phyloP scores from a whole-genome alignment of 2,888 invertebrate genomes.

The Apoda limacodes region DNA sequence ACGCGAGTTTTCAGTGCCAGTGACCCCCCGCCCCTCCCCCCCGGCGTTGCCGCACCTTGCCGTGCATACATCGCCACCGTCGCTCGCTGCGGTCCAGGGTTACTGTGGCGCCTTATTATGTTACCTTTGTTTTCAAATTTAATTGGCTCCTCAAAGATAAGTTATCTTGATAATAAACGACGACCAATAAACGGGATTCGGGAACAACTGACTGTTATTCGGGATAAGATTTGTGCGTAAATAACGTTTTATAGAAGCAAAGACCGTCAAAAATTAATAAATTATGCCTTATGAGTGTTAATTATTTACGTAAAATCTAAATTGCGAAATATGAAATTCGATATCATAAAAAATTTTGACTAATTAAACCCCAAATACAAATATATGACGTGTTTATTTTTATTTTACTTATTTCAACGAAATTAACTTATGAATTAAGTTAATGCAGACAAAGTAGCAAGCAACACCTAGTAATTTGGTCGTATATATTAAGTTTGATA shows the following conservation, averaged over 20 bases:
- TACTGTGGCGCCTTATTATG: conserved; percentile 65
- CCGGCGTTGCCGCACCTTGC: conserved; percentile 16
- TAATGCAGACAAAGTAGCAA: too few relatives aligned
- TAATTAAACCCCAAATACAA: too few relatives aligned
- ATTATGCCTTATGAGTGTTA: too few relatives aligned
- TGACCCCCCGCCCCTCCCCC: conserved; percentile 29
- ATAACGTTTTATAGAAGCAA: conserved; percentile 46
- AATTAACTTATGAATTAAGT: too few relatives aligned
- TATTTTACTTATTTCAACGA: too few relatives aligned
- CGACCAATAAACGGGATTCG: conserved; percentile 64
- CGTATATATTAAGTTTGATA: too few relatives aligned
- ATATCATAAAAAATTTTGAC: too few relatives aligned
- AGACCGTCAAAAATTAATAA: too few relatives aligned
- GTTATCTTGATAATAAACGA: conserved; percentile 69
- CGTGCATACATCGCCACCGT: conserved; percentile 8
- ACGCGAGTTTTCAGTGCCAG: conserved; percentile 43
- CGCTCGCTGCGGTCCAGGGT: conserved; percentile 25
- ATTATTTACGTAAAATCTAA: too few relatives aligned
- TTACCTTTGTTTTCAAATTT: conserved; percentile 70
- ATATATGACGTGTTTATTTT: too few relatives aligned
- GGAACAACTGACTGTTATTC: conserved; percentile 49
- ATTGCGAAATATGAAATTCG: too few relatives aligned
- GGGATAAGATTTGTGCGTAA: conserved; percentile 54
- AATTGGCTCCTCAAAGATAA: conserved; percentile 68
- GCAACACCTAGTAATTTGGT: too few relatives aligned